Conservation (phyloP, 2,113 vertebrate species). For the Corythoichthys haematopterus region DNA sequence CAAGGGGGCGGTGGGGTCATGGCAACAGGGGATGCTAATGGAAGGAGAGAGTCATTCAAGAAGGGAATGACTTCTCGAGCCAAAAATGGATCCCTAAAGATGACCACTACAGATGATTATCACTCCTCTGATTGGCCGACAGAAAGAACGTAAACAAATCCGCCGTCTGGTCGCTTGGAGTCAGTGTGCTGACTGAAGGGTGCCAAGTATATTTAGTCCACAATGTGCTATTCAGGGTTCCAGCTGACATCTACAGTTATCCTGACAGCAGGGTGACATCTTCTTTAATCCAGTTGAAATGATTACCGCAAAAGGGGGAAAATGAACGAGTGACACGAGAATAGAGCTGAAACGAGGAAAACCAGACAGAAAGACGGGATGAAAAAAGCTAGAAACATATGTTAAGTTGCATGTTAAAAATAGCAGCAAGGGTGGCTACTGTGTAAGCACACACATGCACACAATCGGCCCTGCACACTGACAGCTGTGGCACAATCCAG, state of each 20-base stretch:
- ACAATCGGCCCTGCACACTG: not conserved
- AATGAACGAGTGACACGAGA: not conserved
- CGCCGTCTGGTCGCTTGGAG: slow-evolving; percentile 28
- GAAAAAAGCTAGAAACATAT: slow-evolving; percentile 24
- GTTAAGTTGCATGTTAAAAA: slow-evolving; percentile 46
- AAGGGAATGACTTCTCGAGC: slow-evolving; percentile 43
- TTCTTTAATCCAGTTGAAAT: slow-evolving; percentile 31
- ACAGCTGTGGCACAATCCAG: slow-evolving; percentile 62
- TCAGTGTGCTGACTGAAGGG: slow-evolving; percentile 6
- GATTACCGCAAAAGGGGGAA: not conserved
- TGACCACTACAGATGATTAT: slow-evolving; percentile 46
- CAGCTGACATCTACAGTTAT: slow-evolving; percentile 52
- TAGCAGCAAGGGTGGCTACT: slow-evolving; percentile 48
- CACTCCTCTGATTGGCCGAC: slow-evolving; percentile 42
- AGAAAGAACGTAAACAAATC: slow-evolving; percentile 29
- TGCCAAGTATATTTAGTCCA: slow-evolving; percentile 57
- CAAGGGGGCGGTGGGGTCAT: slow-evolving; percentile 23
- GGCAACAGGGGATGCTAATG: slow-evolving; percentile 24
- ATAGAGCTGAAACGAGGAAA: slow-evolving; percentile 9
- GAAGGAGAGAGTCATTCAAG: slow-evolving; percentile 41
- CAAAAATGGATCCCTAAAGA: slow-evolving; percentile 50
- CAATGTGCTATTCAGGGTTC: slow-evolving; percentile 49
- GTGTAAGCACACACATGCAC: slow-evolving; percentile 32
- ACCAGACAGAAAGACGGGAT: slow-evolving; percentile 16
- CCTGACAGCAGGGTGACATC: slow-evolving; percentile 32